Percentiles rank a stretch among this genome's conserved stretches.
Conservation (phyloP, 2,888 invertebrate genomes). For the Galerucella nymphaeae region DNA sequence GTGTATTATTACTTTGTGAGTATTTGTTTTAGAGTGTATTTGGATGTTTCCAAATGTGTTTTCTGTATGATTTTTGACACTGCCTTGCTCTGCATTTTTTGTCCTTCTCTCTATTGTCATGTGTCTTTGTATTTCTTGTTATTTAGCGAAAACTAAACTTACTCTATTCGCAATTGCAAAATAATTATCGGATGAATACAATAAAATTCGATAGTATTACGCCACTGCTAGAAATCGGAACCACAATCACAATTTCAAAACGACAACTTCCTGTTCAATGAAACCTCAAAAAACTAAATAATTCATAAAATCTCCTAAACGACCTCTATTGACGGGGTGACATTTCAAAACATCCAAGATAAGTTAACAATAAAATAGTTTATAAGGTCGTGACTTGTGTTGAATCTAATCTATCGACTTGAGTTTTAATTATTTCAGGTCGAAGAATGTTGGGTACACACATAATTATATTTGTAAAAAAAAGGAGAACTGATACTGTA, state of each 20-base stretch:
- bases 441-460: conserved; percentile 40
- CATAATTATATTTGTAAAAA: conserved; percentile 27
- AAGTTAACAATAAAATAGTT: conserved; percentile 60
- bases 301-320: conserved; percentile 24
- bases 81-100: too few species aligned
- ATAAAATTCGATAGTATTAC: not conserved
- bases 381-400: conserved; percentile 57
- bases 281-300: conserved; percentile 23
- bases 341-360: conserved; percentile 54
- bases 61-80: too few species aligned
- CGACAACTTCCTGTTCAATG: conserved; percentile 7
- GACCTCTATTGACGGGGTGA: conserved; percentile 39
- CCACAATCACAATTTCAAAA: conserved; percentile 3
- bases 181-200: not conserved
- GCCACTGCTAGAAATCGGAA: not conserved
- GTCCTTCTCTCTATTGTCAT: too few species aligned
- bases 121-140: too few species aligned
- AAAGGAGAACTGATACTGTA: conserved; percentile 12
- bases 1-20: too few species aligned
- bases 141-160: too few species aligned
- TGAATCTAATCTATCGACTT: conserved; percentile 54
- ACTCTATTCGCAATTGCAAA: too few species aligned
- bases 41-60: too few species aligned
- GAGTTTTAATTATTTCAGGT: conserved; percentile 45
- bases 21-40: too few species aligned